These are phyloP conservation scores for Neosilurus hyrtlii DNA, from an alignment of 2,797 vertebrate species.

Conservation along the genomic window DNA sequence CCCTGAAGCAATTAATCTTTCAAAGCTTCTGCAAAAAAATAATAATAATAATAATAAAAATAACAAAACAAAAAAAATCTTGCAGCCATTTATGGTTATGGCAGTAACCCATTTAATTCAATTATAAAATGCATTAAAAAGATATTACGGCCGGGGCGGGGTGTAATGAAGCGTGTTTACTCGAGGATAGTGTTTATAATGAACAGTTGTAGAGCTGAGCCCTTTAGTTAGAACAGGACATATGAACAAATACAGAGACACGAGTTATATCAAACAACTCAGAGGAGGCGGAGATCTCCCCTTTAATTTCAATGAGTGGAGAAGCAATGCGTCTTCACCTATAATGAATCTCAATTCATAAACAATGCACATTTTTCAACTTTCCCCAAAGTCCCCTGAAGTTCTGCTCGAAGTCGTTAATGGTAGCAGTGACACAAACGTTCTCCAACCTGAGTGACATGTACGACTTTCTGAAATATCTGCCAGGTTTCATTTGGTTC, in stretches of 20 bases:
- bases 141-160: constrained; percentile 78
- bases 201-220: constrained; percentile 75
- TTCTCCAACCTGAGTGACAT: neutral
- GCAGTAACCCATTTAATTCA: constrained; percentile 81
- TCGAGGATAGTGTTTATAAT: constrained; percentile 81
- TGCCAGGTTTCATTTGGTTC: neutral
- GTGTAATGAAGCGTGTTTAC: constrained; percentile 84
- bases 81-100: constrained; percentile 73
- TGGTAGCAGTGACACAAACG: neutral
- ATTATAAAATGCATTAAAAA: constrained; percentile 87
- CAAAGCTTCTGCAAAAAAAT: constrained; percentile 57
- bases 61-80: constrained; percentile 59
- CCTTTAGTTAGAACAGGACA: constrained; percentile 63
- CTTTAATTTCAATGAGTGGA: constrained; percentile 43
- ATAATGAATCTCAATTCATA: constrained; percentile 34
- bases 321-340: constrained; percentile 23
- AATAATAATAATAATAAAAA: constrained; percentile 44
- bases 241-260: constrained; percentile 50
- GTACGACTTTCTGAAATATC: neutral
- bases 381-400: neutral
- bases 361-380: constrained; percentile 17
- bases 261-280: constrained; percentile 41
- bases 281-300: constrained; percentile 30
- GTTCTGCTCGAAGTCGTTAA: neutral
- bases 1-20: constrained; percentile 59